These are phyloP conservation scores for Cephus rjabovi DNA, from an alignment of 2,888 invertebrate genomes.

Conservation along the genomic window DNA sequence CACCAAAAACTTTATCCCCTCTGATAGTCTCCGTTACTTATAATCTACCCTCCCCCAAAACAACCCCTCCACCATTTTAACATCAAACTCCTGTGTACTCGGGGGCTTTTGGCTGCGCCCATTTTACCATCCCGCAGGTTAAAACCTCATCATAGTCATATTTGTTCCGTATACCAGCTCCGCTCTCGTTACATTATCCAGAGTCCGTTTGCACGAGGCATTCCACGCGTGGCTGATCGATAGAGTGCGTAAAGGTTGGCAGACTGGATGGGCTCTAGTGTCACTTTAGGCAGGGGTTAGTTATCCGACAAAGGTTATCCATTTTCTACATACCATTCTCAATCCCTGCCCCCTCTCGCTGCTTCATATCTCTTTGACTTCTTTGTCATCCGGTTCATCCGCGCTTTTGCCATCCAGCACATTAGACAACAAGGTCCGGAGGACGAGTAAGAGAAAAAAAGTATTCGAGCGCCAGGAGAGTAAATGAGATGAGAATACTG, in stretches of 20 bases:
- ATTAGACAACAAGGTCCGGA: not conserved
- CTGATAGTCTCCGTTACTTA: not conserved
- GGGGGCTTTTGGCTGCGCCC: not conserved
- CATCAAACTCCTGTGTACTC: not conserved
- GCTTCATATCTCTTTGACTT: slow-evolving; percentile 8
- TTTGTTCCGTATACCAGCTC: not conserved
- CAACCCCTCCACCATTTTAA: not conserved
- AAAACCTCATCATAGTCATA: not conserved
- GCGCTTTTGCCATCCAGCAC: not conserved
- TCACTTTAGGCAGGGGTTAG: slow-evolving; percentile 14
- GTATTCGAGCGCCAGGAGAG: slow-evolving; percentile 9
- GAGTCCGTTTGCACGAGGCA: slow-evolving; percentile 15
- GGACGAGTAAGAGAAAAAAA: slow-evolving; percentile 13
- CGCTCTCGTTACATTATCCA: not conserved
- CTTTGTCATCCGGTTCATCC: slow-evolving; percentile 9
- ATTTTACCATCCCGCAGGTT: not conserved
- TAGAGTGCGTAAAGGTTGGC: not conserved
- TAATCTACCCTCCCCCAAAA: not conserved
- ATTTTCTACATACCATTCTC: slow-evolving; percentile 11
- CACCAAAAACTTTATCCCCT: not conserved
- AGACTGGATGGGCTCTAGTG: not conserved
- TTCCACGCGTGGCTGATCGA: slow-evolving; percentile 14
- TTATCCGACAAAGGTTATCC: slow-evolving; percentile 22
- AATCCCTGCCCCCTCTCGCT: not conserved
- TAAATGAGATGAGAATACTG: slow-evolving; percentile 10